Base-by-base conservation (phyloP, 2,797 vertebrate species). In the Scolopax bukidnonensis region DNA sequence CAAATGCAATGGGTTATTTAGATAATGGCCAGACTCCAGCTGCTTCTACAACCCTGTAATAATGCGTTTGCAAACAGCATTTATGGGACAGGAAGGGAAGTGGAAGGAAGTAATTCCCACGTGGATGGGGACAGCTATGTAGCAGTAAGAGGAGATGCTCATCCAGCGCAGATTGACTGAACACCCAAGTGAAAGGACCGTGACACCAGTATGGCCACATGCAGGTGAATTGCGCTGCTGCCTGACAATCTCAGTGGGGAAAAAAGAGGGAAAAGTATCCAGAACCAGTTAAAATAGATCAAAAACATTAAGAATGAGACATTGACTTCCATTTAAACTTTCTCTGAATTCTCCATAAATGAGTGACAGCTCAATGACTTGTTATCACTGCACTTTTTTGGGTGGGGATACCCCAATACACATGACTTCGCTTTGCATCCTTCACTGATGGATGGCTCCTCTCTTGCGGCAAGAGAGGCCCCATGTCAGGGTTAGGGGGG, bases 141-240 rank as follows among this genome's bases (percentile, higher is more conserved):
- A 41, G 36, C 16, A 24, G 19, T 45, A 36, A 30, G 54, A 56
- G 50, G 76, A 54, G 21, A 23, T 0, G 8, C 45, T 68, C 32
- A 18, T 33, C 36, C 14, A 16, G n/a, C 20, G 16, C 28, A 9
- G 10, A 15, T 10, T 16, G 10, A 36, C 28, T 1, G 8, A 47
- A 23, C 0, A 8, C 48, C 24, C 24, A 21, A 33, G 24, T 12
- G 43, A 56, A 45, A 32, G 63, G 47, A 16, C 24, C 0, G 9
- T 7, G 54, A 54, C 8, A 43, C 19, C 54, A 3, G 33, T 12
- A 28, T 1, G 14, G 50, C 27, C 64, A 74, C 53, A 48, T 11
- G 1, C 0, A 23, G n/a, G 33, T 6, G 23, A 7, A 0, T 40
- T 16, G 57, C 7, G 1, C 43, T 16, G 27, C 21, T 17, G 41